Evolutionary conservation across 1,140 invertebrate species (phyloP).

Genomic region (Globodera ellingtonae): DNA sequence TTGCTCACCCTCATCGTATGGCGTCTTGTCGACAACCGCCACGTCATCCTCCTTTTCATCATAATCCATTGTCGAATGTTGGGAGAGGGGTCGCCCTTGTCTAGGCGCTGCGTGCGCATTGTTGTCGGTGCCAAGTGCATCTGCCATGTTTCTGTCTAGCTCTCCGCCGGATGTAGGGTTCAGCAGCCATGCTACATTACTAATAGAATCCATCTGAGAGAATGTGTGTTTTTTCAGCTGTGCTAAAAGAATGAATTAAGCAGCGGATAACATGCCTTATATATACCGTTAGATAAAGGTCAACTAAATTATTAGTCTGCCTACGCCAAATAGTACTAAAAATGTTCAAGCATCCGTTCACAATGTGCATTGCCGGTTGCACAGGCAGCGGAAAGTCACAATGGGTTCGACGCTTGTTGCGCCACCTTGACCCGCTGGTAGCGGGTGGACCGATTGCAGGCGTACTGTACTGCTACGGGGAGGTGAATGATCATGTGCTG

Average conservation of each 20-base stretch:
- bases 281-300: not conserved
- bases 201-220: not conserved
- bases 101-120: no score
- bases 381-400: conserved; percentile 29
- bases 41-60: not conserved
- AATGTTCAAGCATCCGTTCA: conserved; percentile 34
- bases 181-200: not conserved
- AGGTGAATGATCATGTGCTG: conserved; percentile 31
- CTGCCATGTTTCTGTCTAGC: not conserved
- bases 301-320: no score
- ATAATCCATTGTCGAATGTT: not conserved
- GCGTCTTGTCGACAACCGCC: no score
- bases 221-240: not conserved
- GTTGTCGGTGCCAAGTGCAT: no score
- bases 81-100: no score
- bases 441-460: not conserved
- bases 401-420: conserved; percentile 30
- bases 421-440: not conserved
- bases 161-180: no score
- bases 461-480: conserved; percentile 34
- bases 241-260: not conserved
- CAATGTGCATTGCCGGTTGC: conserved; percentile 31
- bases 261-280: not conserved
- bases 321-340: not conserved
- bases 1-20: not conserved